A percentile compares a stretch with the other conserved stretches of the same genome.
phyloP scores from a whole-genome alignment of 2,797 vertebrate species.

The Aldrovandia affinis region DNA sequence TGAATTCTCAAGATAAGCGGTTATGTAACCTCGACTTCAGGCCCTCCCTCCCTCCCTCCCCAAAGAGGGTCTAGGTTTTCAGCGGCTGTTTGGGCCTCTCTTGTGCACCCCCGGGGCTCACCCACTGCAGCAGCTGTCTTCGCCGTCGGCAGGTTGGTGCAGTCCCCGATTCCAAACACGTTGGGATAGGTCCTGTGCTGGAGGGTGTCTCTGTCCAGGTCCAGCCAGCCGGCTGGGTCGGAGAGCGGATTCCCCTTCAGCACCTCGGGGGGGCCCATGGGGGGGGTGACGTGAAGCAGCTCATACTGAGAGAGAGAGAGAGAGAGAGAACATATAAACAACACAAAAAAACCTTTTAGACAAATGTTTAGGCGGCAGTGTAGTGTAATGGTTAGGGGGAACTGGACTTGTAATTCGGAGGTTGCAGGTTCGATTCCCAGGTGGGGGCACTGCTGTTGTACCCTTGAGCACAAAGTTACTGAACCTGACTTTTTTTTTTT shows the following conservation, averaged over 20 bases:
- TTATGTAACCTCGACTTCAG: slow-evolving; percentile 12
- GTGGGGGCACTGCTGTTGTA: too few relatives aligned
- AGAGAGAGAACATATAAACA: slow-evolving; percentile 7
- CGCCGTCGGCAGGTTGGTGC: slow-evolving; percentile 91
- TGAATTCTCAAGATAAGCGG: slow-evolving; percentile 24
- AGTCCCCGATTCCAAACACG: slow-evolving; percentile 96
- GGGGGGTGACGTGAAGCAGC: slow-evolving; percentile 97
- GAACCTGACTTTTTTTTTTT: too few relatives aligned
- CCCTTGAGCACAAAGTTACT: too few relatives aligned
- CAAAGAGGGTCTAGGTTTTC: background rate
- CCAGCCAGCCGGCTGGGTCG: slow-evolving; percentile 85
- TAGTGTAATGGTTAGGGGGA: too few relatives aligned
- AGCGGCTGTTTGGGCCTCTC: background rate
- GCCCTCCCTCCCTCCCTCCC: background rate
- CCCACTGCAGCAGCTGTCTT: slow-evolving; percentile 92
- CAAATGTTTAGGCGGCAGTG: too few relatives aligned
- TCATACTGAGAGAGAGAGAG: slow-evolving; percentile 78
- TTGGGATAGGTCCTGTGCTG: slow-evolving; percentile 91
- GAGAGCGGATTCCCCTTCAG: slow-evolving; percentile 81
- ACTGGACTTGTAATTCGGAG: too few relatives aligned
- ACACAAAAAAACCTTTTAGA: background rate
- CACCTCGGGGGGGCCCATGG: slow-evolving; percentile 87
- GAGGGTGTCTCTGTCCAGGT: slow-evolving; percentile 88
- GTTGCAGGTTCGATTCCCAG: too few relatives aligned
- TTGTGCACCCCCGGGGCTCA: slow-evolving; percentile 56